A percentile compares a stretch with the other conserved stretches of the same genome.
Evolutionary conservation across 2,113 vertebrate species (phyloP).

Genomic region (Percina caprodes): DNA sequence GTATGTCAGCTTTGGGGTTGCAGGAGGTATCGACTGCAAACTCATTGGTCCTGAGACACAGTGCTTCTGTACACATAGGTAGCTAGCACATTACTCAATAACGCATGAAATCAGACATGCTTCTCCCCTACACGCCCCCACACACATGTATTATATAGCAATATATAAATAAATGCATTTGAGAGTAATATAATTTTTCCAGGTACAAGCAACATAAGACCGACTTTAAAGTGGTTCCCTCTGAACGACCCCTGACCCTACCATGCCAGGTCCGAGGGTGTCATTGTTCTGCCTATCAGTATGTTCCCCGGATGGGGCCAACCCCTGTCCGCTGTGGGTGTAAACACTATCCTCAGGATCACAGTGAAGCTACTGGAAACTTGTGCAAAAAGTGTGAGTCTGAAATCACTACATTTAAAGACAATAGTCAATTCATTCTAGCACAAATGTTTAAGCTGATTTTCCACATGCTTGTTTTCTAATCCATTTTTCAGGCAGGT

Average conservation of each 20-base stretch:
- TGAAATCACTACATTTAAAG: slow-evolving; percentile 3
- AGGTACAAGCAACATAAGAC: slow-evolving; percentile 95
- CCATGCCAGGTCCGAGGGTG: slow-evolving; percentile 86
- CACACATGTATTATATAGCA: background rate
- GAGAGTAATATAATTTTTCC: background rate
- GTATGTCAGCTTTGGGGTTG: slow-evolving; percentile 91
- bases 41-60: slow-evolving; percentile 91
- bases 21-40: slow-evolving; percentile 90
- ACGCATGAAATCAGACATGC: background rate
- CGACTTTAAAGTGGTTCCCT: slow-evolving; percentile 87
- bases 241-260: slow-evolving; percentile 83
- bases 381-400: slow-evolving; percentile 89
- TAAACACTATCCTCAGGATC: slow-evolving; percentile 89
- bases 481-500: slow-evolving; percentile 81
- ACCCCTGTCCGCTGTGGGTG: slow-evolving; percentile 89
- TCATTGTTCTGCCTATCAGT: slow-evolving; percentile 84
- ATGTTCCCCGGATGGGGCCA: slow-evolving; percentile 83
- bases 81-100: slow-evolving; percentile 5
- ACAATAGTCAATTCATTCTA: background rate
- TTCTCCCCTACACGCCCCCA: background rate
- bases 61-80: slow-evolving; percentile 95
- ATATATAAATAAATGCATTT: background rate
- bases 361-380: slow-evolving; percentile 81
- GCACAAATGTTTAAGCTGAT: background rate
- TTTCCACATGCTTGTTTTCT: background rate